phyloP scores from a whole-genome alignment of 2,888 invertebrate species.

The Tetropium fuscum region DNA sequence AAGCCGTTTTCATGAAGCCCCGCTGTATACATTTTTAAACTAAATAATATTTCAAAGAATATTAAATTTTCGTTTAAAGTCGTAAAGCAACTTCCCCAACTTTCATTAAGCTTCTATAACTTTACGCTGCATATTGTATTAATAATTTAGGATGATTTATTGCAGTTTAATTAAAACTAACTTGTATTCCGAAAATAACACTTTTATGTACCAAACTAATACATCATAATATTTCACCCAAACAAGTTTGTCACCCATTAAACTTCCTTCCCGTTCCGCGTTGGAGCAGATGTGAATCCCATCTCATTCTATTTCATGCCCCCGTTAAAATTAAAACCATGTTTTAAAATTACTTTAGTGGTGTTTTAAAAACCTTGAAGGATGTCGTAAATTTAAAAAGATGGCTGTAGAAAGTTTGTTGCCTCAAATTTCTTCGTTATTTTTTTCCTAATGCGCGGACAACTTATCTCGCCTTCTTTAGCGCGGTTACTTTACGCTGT shows the following conservation, averaged over 20 bases:
- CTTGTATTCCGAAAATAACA: constrained; percentile 52
- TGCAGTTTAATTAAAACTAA: constrained; percentile 54
- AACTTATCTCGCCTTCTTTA: constrained; percentile 54
- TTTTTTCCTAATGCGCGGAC: constrained; percentile 47
- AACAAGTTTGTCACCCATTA: constrained; percentile 54
- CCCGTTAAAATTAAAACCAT: constrained; percentile 65
- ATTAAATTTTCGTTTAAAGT: constrained; percentile 15
- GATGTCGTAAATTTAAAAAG: constrained; percentile 66
- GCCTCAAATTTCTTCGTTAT: constrained; percentile 57
- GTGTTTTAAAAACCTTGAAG: constrained; percentile 64
- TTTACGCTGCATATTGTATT: constrained; percentile 30
- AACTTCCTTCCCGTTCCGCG: constrained; percentile 52
- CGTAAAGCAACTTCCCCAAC: constrained; percentile 28
- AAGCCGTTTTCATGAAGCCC: not conserved
- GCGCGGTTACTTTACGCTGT: constrained; percentile 60
- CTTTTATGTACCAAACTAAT: constrained; percentile 56
- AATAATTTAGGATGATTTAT: constrained; percentile 52
- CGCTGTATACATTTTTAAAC: not conserved
- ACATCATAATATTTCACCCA: constrained; percentile 55
- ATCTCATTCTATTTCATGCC: constrained; percentile 48
- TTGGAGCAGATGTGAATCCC: constrained; percentile 53
- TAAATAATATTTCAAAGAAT: not conserved
- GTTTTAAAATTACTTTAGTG: constrained; percentile 66
- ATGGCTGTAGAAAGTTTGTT: constrained; percentile 64
- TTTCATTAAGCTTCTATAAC: constrained; percentile 34